Evolutionary conservation across 2,113 vertebrate species (phyloP), one percentile per base, ranked within the genome.

Genomic region (Bothrops jararaca): DNA sequence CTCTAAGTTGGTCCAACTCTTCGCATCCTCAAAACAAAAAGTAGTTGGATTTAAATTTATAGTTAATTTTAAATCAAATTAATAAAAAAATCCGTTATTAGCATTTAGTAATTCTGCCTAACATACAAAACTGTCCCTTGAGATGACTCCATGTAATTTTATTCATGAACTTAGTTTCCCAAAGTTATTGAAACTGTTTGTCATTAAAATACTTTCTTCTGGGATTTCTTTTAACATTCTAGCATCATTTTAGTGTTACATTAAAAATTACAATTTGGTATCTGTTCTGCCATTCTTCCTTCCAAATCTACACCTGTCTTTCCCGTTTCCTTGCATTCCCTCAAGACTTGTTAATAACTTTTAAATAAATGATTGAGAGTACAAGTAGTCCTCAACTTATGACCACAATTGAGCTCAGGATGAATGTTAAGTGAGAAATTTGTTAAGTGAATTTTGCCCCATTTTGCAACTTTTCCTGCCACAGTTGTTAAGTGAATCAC

Each of bases 361-460:
- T 96, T 88, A 95, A 95, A 89, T 60, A 91, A 95, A 96, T 96
- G 92, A 95, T 96, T 96, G 96, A 93, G 86, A 56, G 57, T 29
- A 69, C 60, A 69, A 29, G 4, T n/a, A n/a, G 11, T 69, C 29
- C 60, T 64, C 26, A 69, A 69, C 1, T 69, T 69, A 69, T 4
- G 1, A 69, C 4, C 12, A 69, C 12, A n/a, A 69, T 15, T 69
- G 29, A 69, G 4, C 26, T 64, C 3, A 29, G 60, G 11, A 64
- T 9, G 48, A 50, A 50, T 69, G 29, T 69, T n/a, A 69, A 69
- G 60, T 69, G 60, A 69, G 29, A 69, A 15, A 69, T n/a, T 69
- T n/a, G 3, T n/a, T 69, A 12, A 29, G 3, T 64, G 11, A 69
- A 12, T 69, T 69, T 69, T 69, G 29, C 12, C 4, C 12, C 60